These are phyloP conservation scores for Bhutanitis thaidina DNA, from an alignment of 2,888 invertebrate species.

Conservation along the genomic window DNA sequence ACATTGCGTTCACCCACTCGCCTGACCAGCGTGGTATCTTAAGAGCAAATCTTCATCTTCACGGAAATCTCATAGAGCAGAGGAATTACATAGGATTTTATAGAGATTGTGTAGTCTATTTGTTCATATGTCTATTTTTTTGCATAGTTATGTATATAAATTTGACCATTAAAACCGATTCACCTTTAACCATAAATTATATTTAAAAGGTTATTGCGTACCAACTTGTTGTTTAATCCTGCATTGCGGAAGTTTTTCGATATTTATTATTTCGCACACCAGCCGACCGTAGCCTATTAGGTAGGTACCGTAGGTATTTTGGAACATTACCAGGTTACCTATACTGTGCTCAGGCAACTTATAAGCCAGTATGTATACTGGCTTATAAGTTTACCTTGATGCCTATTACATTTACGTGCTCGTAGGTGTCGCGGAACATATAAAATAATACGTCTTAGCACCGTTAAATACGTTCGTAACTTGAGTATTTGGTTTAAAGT, in stretches of 20 bases:
- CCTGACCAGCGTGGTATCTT: no score
- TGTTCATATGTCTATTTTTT: no score
- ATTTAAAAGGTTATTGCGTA: no score
- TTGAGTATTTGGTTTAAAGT: slow-evolving; percentile 21
- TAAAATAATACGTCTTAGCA: slow-evolving; percentile 12
- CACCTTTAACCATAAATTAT: no score
- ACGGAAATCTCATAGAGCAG: no score
- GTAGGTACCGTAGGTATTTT: slow-evolving; percentile 73
- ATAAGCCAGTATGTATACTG: slow-evolving; percentile 19
- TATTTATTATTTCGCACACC: slow-evolving; percentile 64
- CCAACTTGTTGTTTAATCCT: slow-evolving; percentile 38
- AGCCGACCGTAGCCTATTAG: slow-evolving; percentile 43
- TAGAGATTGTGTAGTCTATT: no score
- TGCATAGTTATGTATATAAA: no score
- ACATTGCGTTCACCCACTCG: no score
- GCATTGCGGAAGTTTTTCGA: slow-evolving; percentile 70
- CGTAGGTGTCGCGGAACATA: slow-evolving; percentile 2
- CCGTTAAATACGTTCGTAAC: slow-evolving; percentile 23
- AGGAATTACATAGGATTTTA: no score
- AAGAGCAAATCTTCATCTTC: no score
- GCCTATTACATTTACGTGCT: slow-evolving; percentile 1
- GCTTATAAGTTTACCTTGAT: slow-evolving; percentile 19
- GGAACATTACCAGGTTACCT: slow-evolving; percentile 67
- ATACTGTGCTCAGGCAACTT: slow-evolving; percentile 24
- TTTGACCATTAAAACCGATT: no score